Conservation (phyloP, 2,113 vertebrate genomes). For the Dolichotis patagonum region DNA sequence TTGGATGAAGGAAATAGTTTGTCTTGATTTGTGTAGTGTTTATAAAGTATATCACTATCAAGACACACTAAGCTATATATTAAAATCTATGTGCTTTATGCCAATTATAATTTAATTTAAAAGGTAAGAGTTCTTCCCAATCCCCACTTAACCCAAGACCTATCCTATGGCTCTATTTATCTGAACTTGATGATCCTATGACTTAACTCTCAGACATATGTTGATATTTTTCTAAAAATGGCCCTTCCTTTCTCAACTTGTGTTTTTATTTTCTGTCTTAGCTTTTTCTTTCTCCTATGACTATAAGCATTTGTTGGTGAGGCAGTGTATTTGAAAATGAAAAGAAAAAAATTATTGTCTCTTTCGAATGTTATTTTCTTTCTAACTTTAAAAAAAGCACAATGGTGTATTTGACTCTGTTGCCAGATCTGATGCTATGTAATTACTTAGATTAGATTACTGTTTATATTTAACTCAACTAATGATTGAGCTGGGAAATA, state of each 20-base stretch:
- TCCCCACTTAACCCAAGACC: background rate
- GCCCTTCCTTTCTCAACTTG: background rate
- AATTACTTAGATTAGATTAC: slow-evolving; percentile 63
- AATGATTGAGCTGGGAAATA: slow-evolving; percentile 55
- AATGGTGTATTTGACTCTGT: slow-evolving; percentile 49
- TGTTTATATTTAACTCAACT: slow-evolving; percentile 64
- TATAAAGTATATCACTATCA: background rate
- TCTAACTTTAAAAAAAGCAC: background rate
- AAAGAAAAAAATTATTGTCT: background rate
- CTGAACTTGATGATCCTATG: background rate
- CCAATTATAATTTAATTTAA: slow-evolving; percentile 28
- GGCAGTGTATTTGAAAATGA: background rate
- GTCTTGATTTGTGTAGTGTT: background rate
- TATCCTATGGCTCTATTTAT: background rate
- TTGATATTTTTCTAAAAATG: background rate
- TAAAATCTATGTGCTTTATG: background rate
- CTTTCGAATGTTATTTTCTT: background rate
- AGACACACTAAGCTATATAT: background rate
- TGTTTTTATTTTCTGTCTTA: background rate
- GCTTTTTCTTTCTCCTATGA: slow-evolving; percentile 30
- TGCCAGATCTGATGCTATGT: slow-evolving; percentile 42
- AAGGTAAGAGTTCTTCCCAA: background rate
- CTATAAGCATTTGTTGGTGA: background rate
- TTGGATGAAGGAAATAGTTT: background rate
- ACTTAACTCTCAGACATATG: background rate